A percentile compares a stretch with the other conserved stretches of the same genome.
phyloP scores from a whole-genome alignment of 2,888 invertebrate species.

The Synanthedon vespiformis region DNA sequence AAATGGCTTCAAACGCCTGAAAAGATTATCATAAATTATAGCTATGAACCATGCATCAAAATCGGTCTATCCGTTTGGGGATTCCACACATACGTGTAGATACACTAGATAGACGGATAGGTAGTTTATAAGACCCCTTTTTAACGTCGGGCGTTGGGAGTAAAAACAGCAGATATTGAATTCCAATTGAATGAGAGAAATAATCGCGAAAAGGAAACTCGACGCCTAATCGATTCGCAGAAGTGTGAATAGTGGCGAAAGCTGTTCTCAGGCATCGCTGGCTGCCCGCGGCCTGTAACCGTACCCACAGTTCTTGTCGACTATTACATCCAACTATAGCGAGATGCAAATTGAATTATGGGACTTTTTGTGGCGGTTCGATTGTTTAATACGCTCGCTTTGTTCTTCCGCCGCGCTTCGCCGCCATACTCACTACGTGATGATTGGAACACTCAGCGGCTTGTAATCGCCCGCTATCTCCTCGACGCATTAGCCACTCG shows the following conservation, averaged over 20 bases:
- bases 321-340: constrained; percentile 58
- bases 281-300: constrained; percentile 47
- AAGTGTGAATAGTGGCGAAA: constrained; percentile 67
- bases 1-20: no score
- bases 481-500: constrained; percentile 12
- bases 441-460: constrained; percentile 54
- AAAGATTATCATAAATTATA: no score
- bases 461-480: constrained; percentile 47
- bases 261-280: constrained; percentile 45
- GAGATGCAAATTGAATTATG: constrained; percentile 71
- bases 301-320: constrained; percentile 43
- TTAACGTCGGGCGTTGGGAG: no score
- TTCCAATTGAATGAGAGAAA: constrained; percentile 13
- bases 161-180: no score
- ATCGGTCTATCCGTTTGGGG: no score
- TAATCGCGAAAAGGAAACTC: constrained; percentile 40
- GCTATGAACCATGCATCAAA: no score
- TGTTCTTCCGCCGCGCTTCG: constrained; percentile 48
- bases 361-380: constrained; percentile 62
- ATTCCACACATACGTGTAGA: no score
- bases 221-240: constrained; percentile 56
- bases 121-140: no score
- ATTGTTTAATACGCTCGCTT: constrained; percentile 58
- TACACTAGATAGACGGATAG: no score
- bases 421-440: constrained; percentile 41